Evolutionary conservation across 1,140 invertebrate genomes (phyloP), one percentile per base, ranked within the genome.

Genomic region (Drosophila nigromelanica): DNA sequence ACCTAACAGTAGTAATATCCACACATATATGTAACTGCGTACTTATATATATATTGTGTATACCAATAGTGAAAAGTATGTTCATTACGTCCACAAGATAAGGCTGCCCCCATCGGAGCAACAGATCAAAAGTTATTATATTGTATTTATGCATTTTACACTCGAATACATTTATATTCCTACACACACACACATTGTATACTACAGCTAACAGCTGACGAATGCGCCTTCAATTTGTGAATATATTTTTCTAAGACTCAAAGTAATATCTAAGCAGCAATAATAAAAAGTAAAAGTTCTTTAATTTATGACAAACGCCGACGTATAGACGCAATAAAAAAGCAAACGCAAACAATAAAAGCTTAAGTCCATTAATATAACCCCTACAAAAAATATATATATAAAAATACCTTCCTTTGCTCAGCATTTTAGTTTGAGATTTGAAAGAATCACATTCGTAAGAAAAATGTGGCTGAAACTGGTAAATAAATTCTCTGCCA

Each of bases 221-320:
- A 69, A 73, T 55, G 81, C 77, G 81, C 82, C 74, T 87, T 85
- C 45, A 72, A 82, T 78, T 87, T 87, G 83, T 87, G 81, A 82
- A 86, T 87, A 71, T 75, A 51, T 70, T 76, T 60, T 70, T 83
- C 1, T 60, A 72, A 67, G 37, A 33, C 12, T 54, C 51, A 59
- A 18, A 12, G 4, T 61, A 37, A 11, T 48, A 21, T 43, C 24
- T 40, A 64, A 70, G 30, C 35, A 47, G 35, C 43, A 66, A 70
- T 62, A 59, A 59, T 33, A 15, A 50, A 62, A 45, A 55, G 56
- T 76, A 78, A 76, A 68, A 5, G 8, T 37, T 56, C n/a, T 30
- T 56, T 67, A 67, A 72, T 59, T 72, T 72, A 72, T 67, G 45
- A 67, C 69, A 24, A 64, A 51, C 11, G 48, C 51, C 35, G 51